Evolutionary conservation across 2,888 invertebrate species (phyloP).

Genomic region (Metellina segmentata): DNA sequence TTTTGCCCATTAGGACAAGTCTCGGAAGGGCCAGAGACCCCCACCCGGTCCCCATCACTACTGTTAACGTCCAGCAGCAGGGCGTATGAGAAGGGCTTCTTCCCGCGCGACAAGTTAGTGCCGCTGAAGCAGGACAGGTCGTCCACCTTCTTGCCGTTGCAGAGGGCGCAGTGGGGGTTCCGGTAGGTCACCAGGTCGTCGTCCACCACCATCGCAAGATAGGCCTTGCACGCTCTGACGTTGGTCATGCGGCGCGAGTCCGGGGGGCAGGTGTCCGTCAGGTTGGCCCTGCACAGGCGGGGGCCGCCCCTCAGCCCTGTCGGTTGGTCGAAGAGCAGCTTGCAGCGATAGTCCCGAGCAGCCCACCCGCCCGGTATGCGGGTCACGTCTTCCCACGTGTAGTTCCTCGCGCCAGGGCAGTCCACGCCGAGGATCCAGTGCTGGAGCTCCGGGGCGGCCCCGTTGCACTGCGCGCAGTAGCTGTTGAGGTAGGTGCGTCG

Average conservation of each 20-base stretch:
- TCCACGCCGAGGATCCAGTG: conserved; percentile 68
- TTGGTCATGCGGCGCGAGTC: background rate
- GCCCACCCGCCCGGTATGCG: conserved; percentile 66
- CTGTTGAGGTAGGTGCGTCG: conserved; percentile 78
- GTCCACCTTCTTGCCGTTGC: conserved; percentile 80
- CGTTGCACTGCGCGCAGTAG: conserved; percentile 82
- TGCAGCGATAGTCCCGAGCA: background rate
- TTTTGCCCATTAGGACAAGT: conserved; percentile 81
- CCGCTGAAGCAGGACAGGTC: background rate
- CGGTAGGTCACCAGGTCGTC: conserved; percentile 79
- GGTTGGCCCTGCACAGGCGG: conserved; percentile 36
- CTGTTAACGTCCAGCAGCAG: conserved; percentile 52
- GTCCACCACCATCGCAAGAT: conserved; percentile 81
- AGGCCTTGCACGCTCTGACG: conserved; percentile 80
- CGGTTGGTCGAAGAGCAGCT: conserved; percentile 38
- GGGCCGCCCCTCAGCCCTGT: background rate
- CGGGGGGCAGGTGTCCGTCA: background rate
- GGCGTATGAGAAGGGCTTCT: conserved; percentile 32
- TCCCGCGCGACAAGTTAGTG: background rate
- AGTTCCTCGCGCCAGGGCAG: background rate
- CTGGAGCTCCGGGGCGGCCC: conserved; percentile 60
- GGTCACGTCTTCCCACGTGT: conserved; percentile 67
- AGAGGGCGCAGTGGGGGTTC: conserved; percentile 82
- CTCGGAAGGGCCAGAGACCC: conserved; percentile 78
- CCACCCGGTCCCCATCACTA: conserved; percentile 77